Base-by-base conservation (phyloP, 2,113 vertebrate genomes). In the Antechinus flavipes region DNA sequence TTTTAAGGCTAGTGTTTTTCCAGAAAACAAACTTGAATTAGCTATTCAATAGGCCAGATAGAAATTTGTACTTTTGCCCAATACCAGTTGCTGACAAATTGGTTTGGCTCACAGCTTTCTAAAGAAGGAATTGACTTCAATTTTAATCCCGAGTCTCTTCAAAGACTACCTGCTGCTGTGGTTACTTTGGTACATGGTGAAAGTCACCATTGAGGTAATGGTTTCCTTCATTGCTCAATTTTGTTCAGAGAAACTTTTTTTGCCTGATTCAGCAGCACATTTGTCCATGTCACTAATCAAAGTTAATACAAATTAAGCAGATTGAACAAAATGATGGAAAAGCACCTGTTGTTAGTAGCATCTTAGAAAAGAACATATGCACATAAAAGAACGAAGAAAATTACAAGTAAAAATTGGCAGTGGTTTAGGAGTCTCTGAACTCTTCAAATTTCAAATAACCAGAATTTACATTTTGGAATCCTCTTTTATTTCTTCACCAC, bases 21-120 rank as follows among this genome's bases (percentile, higher is more conserved):
- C 97, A 98, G 98, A 98, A 99, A 99, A 98, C 98, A 98, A 98
- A 98, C 98, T 99, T 98, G 97, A 98, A 99, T 99, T 99, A 99
- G 98, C 98, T 98, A 98, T 98, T 99, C 98, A 98, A 27, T 97
- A 98, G 98, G 97, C 98, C 97, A 98, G 98, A 98, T 98, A 98
- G 98, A 98, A 99, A 99, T 98, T 98, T 99, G 98, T 99, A 98
- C 98, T 98, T 99, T 98, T 98, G 98, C 98, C 99, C 98, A 92
- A 98, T 98, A 98, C 98, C 98, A 98, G 98, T 98, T 98, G 98
- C 98, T 98, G 98, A 99, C 98, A 99, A 99, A 99, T 99, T 99
- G 98, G 98, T 98, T 98, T 99, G 98, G 98, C 98, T 98, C 98
- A 94, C 98, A 96, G 97, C 97, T 98, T 98, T 98, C 98, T 98